phyloP scores from a whole-genome alignment of 2,797 vertebrate species.

The Phrynocephalus forsythii region DNA sequence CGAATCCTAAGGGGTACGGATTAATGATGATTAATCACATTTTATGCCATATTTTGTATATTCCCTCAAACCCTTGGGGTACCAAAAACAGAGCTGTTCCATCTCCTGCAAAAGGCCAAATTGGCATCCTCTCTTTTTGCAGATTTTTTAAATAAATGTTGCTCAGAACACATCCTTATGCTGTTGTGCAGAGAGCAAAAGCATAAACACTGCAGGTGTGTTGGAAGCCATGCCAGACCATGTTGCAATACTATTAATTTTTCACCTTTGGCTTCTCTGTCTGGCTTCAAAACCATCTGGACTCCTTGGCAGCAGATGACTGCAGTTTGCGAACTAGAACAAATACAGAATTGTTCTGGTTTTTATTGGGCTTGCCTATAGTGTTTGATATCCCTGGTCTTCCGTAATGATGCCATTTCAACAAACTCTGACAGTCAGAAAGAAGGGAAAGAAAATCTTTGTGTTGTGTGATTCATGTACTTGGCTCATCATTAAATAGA shows the following conservation, averaged over 20 bases:
- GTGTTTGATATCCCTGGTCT: not conserved
- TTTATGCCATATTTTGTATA: conserved; percentile 23
- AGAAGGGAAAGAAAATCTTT: not conserved
- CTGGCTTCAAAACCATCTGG: conserved; percentile 18
- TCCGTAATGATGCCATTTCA: not conserved
- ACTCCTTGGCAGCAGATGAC: conserved; percentile 14
- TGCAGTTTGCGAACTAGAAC: not conserved
- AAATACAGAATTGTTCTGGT: not conserved
- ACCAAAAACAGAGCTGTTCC: conserved; percentile 46
- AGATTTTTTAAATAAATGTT: conserved; percentile 38
- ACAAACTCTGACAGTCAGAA: not conserved
- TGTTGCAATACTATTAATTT: conserved; percentile 22
- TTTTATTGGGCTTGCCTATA: not conserved
- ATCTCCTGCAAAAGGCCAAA: conserved; percentile 51
- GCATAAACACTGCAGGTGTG: conserved; percentile 41
- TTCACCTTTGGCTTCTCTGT: conserved; percentile 27
- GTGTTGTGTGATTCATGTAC: not conserved
- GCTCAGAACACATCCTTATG: conserved; percentile 38
- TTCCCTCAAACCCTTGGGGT: conserved; percentile 35
- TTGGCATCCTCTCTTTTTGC: conserved; percentile 39
- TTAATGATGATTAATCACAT: conserved; percentile 56
- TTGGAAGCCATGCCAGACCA: conserved; percentile 25
- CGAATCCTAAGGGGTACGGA: conserved; percentile 26
- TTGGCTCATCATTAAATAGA: conserved; percentile 25
- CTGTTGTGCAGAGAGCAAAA: conserved; percentile 44